These are phyloP conservation scores for Acanthurus leucopareius DNA, from an alignment of 2,797 vertebrate genomes.

Conservation along the genomic window DNA sequence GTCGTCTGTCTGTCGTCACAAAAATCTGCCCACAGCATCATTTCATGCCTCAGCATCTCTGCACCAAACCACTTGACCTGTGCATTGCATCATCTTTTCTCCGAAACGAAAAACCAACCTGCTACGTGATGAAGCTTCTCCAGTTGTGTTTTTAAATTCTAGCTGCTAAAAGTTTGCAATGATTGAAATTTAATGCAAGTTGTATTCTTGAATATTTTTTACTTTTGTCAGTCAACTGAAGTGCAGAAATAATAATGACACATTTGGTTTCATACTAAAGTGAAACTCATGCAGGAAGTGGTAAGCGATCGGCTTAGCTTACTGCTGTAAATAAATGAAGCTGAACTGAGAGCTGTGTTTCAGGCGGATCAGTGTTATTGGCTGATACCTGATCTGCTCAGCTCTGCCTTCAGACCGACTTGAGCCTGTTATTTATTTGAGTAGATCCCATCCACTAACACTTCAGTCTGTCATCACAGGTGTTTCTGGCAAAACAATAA, in stretches of 20 bases:
- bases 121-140: neutral
- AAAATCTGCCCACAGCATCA: neutral
- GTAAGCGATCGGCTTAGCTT: too few species aligned
- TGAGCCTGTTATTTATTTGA: too few species aligned
- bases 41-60: conserved; percentile 17
- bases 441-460: too few species aligned
- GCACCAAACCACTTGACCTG: conserved; percentile 31
- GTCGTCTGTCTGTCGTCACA: neutral
- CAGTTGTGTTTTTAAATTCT: neutral
- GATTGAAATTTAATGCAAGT: neutral
- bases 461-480: too few species aligned
- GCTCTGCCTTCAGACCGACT: too few species aligned
- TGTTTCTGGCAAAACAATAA: too few species aligned
- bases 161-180: neutral
- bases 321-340: neutral
- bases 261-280: neutral
- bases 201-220: neutral
- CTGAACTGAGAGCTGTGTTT: neutral
- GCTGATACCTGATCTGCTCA: neutral
- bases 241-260: neutral
- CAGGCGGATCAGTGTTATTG: neutral
- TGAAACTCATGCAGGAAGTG: neutral
- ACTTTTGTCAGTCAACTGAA: neutral
- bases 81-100: too few species aligned
- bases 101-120: conserved; percentile 2